Percentiles rank a stretch among this genome's conserved stretches.
Evolutionary conservation across 2,113 vertebrate genomes (phyloP).

Genomic region (Sminthopsis crassicaudata): DNA sequence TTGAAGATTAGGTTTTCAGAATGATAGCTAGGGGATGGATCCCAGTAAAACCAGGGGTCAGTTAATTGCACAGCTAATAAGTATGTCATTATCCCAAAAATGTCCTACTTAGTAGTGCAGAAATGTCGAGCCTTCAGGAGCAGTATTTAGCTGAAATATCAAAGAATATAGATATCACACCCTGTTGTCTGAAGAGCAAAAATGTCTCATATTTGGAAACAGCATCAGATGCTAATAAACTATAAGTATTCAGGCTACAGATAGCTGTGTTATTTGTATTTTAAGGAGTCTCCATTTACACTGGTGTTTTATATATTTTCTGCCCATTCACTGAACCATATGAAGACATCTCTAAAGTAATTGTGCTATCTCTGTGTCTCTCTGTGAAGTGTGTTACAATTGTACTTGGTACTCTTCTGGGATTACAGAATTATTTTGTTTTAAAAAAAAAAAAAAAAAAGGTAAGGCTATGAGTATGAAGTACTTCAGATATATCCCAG

Average conservation of each 20-base stretch:
- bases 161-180: background rate
- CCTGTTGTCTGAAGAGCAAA: background rate
- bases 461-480: background rate
- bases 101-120: background rate
- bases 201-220: background rate
- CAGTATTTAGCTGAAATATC: background rate
- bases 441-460: background rate
- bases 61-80: background rate
- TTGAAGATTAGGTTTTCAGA: background rate
- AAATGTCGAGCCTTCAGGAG: background rate
- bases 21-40: background rate
- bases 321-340: background rate
- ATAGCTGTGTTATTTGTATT: background rate
- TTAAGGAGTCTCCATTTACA: background rate
- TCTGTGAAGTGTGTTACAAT: background rate
- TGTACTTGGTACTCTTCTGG: background rate
- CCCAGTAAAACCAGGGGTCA: background rate
- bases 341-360: background rate
- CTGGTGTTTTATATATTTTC: background rate
- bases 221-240: background rate
- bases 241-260: background rate
- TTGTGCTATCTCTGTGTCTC: background rate
- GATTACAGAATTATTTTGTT: background rate
- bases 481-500: background rate
- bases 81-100: background rate